Evolutionary conservation across 2,113 vertebrate species (phyloP), one percentile per base, ranked within the genome.

Genomic region (Corythornis madagascariensis): DNA sequence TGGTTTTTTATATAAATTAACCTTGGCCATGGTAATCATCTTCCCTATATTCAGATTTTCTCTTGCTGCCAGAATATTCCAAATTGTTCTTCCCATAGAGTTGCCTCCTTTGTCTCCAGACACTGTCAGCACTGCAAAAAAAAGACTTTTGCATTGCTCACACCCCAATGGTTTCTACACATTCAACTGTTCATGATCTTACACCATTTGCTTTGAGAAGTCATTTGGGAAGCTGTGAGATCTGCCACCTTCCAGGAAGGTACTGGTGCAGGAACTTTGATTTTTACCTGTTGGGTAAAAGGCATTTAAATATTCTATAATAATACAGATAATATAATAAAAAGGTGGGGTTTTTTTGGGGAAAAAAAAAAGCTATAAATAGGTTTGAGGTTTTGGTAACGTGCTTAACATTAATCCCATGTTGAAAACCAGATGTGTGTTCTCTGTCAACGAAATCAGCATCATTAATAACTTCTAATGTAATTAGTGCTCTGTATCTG

Each of bases 181-280:
- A 80, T 33, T 38, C 33, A 50, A 3, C 16, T 28, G 26, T 42
- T 57, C 42, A n/a, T 6, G 59, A 73, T 16, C 13, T 33, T 50
- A 5, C 11, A 14, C 14, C 13, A 4, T 45, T 90, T 47, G 0
- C 3, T 81, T 42, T 40, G 35, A 35, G 48, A 75, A 76, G 6
- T 47, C 38, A 7, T 56, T 81, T 56, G 61, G 69, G 19, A 26
- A 52, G 5, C 0, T 16, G 2, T 5, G 13, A 53, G 60, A 52
- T 9, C 10, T 60, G 12, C 43, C 42, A 33, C 40, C 35, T 84
- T 35, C 71, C 61, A 14, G 0, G 0, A 24, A 48, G 63, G 16
- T 35, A 25, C 24, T 0, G 1, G 4, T 56, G 40, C 25, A 19
- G 40, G 70, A 31, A 21, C 25, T 69, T 67, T 24, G 8, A 7